Conservation (phyloP, 2,797 vertebrate species). For the Pampus argenteus region DNA sequence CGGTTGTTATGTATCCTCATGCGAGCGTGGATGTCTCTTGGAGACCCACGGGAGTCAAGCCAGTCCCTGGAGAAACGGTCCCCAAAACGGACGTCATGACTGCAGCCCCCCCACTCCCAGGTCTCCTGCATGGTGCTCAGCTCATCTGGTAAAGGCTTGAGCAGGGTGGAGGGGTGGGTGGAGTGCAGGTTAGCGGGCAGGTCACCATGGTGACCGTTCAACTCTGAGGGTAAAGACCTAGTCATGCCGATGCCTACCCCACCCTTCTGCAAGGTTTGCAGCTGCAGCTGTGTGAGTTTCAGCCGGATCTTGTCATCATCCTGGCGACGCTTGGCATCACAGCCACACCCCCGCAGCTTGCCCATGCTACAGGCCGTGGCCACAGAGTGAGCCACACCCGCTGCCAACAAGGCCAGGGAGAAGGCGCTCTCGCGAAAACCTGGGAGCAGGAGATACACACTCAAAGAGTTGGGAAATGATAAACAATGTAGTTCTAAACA, state of each 20-base stretch:
- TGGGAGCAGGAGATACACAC: constrained; percentile 62
- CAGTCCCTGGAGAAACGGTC: constrained; percentile 94
- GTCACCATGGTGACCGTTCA: constrained; percentile 72
- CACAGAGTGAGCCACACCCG: constrained; percentile 94
- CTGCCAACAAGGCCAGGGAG: constrained; percentile 91
- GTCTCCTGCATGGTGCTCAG: constrained; percentile 88
- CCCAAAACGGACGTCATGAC: constrained; percentile 90
- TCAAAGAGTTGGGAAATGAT: constrained; percentile 5
- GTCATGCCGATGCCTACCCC: constrained; percentile 75
- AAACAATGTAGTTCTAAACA: constrained; percentile 16
- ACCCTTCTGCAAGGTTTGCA: constrained; percentile 89
- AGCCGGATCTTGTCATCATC: constrained; percentile 91
- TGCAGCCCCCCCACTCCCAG: constrained; percentile 97
- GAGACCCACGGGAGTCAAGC: constrained; percentile 91
- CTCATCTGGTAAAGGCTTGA: constrained; percentile 84
- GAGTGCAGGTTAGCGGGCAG: constrained; percentile 81
- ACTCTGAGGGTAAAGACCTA: constrained; percentile 75
- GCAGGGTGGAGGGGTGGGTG: constrained; percentile 73
- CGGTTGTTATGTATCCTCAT: constrained; percentile 95
- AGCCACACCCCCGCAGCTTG: constrained; percentile 92
- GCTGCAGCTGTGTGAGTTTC: constrained; percentile 92
- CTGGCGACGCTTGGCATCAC: constrained; percentile 88
- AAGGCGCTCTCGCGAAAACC: constrained; percentile 95
- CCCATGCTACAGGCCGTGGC: constrained; percentile 95
- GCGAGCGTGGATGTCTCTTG: constrained; percentile 92